A percentile compares a stretch with the other conserved stretches of the same genome.
These are phyloP conservation scores for Cladorhizidae sp. DNA, from an alignment of 37 sponge, comb jelly and placozoan species.

Conservation along the genomic window DNA sequence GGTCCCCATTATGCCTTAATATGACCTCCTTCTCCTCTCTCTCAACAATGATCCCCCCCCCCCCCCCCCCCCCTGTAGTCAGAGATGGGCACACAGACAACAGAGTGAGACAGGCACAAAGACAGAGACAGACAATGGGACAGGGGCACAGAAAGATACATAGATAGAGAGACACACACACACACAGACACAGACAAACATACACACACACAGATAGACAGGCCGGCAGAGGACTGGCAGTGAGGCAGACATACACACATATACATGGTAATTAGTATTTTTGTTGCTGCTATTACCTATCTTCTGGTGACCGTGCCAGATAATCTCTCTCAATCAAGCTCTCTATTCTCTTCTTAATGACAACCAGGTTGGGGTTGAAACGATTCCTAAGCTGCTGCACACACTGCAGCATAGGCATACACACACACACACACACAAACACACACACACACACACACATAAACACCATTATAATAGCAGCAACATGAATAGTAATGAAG, in stretches of 20 bases:
- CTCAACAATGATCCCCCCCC: no score
- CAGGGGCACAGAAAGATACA: not conserved
- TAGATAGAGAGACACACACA: no score
- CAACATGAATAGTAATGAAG: no score
- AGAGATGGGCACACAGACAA: not conserved
- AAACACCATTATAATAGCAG: no score
- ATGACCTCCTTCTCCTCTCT: no score
- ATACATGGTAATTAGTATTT: not conserved
- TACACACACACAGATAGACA: not conserved
- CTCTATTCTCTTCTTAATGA: slow-evolving; percentile 98
- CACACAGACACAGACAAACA: no score
- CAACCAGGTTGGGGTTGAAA: slow-evolving; percentile 88
- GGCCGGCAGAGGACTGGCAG: not conserved
- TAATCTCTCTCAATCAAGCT: slow-evolving; percentile 98
- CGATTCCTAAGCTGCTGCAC: slow-evolving; percentile 89
- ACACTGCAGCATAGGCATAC: slow-evolving; percentile 41
- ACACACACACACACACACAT: no score
- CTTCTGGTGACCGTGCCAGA: slow-evolving; percentile 87
- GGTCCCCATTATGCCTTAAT: no score
- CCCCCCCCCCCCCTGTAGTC: no score
- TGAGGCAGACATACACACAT: not conserved
- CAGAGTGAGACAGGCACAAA: not conserved
- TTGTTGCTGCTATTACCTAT: no score
- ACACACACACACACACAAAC: no score
- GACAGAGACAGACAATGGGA: not conserved